Evolutionary conservation across 1,140 invertebrate genomes (phyloP), one percentile per base, ranked within the genome.

Genomic region (Rhagoletis zephyria): DNA sequence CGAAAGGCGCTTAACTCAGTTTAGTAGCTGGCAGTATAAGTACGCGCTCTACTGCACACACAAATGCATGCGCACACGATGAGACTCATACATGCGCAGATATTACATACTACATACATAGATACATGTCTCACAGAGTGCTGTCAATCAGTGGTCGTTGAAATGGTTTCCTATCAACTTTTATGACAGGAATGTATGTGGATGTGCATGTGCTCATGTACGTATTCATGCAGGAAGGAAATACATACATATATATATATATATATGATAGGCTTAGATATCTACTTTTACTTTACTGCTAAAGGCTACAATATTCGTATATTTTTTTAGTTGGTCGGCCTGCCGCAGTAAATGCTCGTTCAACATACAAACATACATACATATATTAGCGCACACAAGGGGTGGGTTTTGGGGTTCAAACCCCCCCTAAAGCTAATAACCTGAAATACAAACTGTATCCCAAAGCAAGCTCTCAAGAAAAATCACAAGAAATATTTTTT

Each of bases 281-380:
- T 63, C 4, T 12, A 16, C 16, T 63, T n/a, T 16, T 63, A 42
- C 67, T 42, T 48, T 56, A 51, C 16, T n/a, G 16, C 19, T 81
- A 81, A 81, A 45, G 30, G 30, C 16, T 4, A 4, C 59, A 40
- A 67, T 67, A n/a, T 16, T 16, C 48, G 48, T 7, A 16, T 12
- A 48, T 14, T 59, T 48, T 12, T 77, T 77, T 77, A 77, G 45
- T 48, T 9, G 56, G 48, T 81, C 48, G 48, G 48, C 10, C 16
- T 6, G 42, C 14, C 48, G 74, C 74, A 81, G 45, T 59, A 81
- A 81, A 81, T 81, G 10, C 42, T 56, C 74, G 74, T 56, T 81
- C 56, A 56, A 7, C 48, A 81, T n/a, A 81, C 16, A 81, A 51
- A 30, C 30, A 30, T 30, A 30, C 30, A 30, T 30, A 30, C n/a